Percentiles rank a stretch among this genome's conserved stretches.
These are phyloP conservation scores for Amphilophus citrinellus DNA, from an alignment of 2,113 vertebrate species.

Conservation along the genomic window DNA sequence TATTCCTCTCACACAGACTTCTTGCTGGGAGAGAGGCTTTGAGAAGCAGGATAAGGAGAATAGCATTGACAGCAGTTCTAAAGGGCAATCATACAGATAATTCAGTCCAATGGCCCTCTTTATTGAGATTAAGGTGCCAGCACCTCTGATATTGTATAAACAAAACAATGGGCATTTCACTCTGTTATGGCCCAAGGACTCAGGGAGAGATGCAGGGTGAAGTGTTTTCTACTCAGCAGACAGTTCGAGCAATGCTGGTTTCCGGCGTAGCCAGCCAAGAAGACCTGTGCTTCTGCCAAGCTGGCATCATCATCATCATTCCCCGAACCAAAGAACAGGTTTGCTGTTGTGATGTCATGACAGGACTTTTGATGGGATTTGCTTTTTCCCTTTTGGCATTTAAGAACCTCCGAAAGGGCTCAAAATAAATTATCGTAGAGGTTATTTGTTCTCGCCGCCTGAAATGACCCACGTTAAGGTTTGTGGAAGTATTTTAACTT, in stretches of 20 bases:
- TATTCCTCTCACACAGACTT: constrained; percentile 78
- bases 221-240: constrained; percentile 46
- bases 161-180: constrained; percentile 72
- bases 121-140: constrained; percentile 73
- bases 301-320: constrained; percentile 35
- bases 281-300: constrained; percentile 29
- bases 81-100: constrained; percentile 81
- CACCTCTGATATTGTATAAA: constrained; percentile 74
- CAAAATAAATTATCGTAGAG: neutral
- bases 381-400: neutral
- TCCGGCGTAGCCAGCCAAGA: constrained; percentile 39
- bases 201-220: constrained; percentile 34
- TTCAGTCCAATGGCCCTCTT: constrained; percentile 76
- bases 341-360: constrained; percentile 49
- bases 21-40: constrained; percentile 70
- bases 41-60: constrained; percentile 74
- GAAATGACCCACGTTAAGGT: neutral
- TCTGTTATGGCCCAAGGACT: constrained; percentile 60
- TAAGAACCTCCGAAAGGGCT: neutral
- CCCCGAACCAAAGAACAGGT: constrained; percentile 11
- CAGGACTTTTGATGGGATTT: constrained; percentile 34
- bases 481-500: neutral
- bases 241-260: constrained; percentile 28
- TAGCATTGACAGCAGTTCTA: constrained; percentile 77
- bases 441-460: neutral